A percentile compares a stretch with the other conserved stretches of the same genome.
Evolutionary conservation across 2,797 vertebrate species (phyloP).

Genomic region (Apogon talboti): DNA sequence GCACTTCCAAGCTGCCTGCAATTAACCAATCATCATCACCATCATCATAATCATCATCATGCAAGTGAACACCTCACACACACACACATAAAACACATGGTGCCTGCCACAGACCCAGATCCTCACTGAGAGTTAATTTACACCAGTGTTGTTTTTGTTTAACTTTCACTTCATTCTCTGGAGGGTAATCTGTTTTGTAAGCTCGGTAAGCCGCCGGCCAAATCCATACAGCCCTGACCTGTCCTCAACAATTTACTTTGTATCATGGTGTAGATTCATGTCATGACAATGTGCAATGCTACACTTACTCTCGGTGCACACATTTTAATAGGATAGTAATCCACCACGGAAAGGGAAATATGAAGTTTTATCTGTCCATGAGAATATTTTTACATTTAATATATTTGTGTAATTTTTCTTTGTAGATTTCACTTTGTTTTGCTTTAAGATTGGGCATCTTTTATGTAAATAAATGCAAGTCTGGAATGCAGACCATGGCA

Average conservation of each 20-base stretch:
- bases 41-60: slow-evolving; percentile 74
- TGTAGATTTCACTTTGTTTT: slow-evolving; percentile 1
- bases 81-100: slow-evolving; percentile 48
- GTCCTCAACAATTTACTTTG: slow-evolving; percentile 26
- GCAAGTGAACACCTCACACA: slow-evolving; percentile 50
- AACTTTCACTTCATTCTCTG: slow-evolving; percentile 51
- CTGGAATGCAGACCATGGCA: slow-evolving; percentile 34
- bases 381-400: background rate
- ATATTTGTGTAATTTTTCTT: slow-evolving; percentile 3
- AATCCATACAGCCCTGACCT: slow-evolving; percentile 37
- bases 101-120: slow-evolving; percentile 45
- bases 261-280: slow-evolving; percentile 13
- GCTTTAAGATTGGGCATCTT: background rate
- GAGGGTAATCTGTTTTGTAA: slow-evolving; percentile 57
- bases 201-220: slow-evolving; percentile 21
- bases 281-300: background rate
- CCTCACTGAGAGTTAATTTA: slow-evolving; percentile 72
- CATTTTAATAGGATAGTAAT: background rate
- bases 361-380: background rate
- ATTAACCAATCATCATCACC: slow-evolving; percentile 84
- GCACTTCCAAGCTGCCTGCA: slow-evolving; percentile 79
- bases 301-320: background rate
- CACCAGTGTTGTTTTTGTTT: slow-evolving; percentile 73
- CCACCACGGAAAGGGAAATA: background rate
- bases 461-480: slow-evolving; percentile 4